A percentile compares a stretch with the other conserved stretches of the same genome.
Evolutionary conservation across 1,140 invertebrate species (phyloP).

Genomic region (Littorina saxatilis): DNA sequence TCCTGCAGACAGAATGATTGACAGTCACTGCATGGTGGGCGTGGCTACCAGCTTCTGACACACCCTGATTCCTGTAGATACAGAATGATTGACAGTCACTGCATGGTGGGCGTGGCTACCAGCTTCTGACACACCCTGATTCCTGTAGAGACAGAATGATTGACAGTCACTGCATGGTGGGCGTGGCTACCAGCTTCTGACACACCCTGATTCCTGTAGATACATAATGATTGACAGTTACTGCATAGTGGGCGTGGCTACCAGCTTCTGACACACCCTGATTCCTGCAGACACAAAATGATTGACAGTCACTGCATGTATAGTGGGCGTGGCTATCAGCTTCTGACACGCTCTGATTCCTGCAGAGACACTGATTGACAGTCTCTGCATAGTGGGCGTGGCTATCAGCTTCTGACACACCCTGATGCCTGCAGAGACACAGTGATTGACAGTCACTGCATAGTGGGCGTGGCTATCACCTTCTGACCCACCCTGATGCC

Average conservation of each 20-base stretch:
- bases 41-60: background rate
- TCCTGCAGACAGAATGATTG: background rate
- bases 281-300: background rate
- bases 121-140: background rate
- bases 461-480: too few species aligned
- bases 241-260: too few species aligned
- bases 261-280: too few species aligned
- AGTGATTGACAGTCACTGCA: background rate
- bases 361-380: background rate
- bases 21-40: background rate
- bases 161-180: too few species aligned
- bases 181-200: background rate
- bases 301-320: constrained; percentile 21
- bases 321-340: constrained; percentile 22
- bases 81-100: background rate
- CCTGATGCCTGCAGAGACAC: background rate
- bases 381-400: too few species aligned
- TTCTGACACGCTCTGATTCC: constrained; percentile 46
- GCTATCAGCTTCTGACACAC: background rate
- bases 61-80: constrained; percentile 34
- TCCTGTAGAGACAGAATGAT: background rate
- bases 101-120: background rate
- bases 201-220: too few species aligned
- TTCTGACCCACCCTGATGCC: constrained; percentile 1
- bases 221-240: too few species aligned